phyloP scores from a whole-genome alignment of 2,888 invertebrate species.

The Andrena flavipes region DNA sequence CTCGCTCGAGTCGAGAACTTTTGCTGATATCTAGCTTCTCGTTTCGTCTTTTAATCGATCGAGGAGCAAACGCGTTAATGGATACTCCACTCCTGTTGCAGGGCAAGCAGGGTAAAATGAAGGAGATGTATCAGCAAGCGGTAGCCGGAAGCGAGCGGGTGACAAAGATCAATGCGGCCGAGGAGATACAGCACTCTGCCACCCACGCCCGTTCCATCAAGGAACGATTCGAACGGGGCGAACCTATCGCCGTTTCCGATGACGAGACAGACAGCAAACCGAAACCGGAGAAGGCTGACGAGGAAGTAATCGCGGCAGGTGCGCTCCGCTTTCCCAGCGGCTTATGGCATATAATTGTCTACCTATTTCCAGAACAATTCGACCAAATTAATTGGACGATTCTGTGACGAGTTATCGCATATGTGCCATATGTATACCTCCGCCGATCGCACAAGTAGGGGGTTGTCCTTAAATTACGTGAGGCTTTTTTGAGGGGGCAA shows the following conservation, averaged over 20 bases:
- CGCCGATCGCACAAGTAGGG: no score
- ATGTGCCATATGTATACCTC: no score
- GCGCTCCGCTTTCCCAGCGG: constrained; percentile 36
- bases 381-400: no score
- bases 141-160: constrained; percentile 91
- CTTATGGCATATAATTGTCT: no score
- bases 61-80: no score
- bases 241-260: constrained; percentile 87
- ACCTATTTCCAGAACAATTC: no score
- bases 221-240: constrained; percentile 93
- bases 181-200: constrained; percentile 83
- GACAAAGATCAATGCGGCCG: constrained; percentile 83
- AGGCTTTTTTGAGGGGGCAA: no score
- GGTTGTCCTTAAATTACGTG: no score
- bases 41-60: no score
- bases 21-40: no score
- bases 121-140: constrained; percentile 96
- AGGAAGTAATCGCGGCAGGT: constrained; percentile 93
- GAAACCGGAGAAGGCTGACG: constrained; percentile 89
- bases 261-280: constrained; percentile 86
- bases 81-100: constrained; percentile 77
- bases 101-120: constrained; percentile 96
- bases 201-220: constrained; percentile 89
- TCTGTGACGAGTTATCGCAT: no score
- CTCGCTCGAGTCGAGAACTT: not conserved